Evolutionary conservation across 2,113 vertebrate species (phyloP), one percentile per base, ranked within the genome.

Genomic region (Montifringilla adamsi): DNA sequence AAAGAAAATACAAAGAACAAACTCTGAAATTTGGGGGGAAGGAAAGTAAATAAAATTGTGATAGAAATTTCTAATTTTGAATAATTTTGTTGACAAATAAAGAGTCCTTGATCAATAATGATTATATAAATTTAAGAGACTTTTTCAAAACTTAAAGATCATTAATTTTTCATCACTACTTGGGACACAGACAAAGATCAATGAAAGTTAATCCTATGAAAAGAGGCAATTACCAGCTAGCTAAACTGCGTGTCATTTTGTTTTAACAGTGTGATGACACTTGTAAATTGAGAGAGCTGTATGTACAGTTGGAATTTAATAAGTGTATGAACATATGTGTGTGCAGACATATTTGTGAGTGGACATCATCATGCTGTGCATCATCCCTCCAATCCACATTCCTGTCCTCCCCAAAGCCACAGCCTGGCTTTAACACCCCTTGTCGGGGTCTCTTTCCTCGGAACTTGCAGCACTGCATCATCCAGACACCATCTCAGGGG

Each of bases 361-460:
- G 52, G 64, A 6, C 44, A 4, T 6, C 9, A 8, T 8, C 30
- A 31, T 31, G 30, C 30, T 31, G 52, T 12, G 12, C 30, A 31
- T 31, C 60, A 49, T 1, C 9, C 41, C 22, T 41, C 13, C 8
- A 2, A 1, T 10, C n/a, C 1, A 3, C 24, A 10, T 30, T 47
- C 39, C 72, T 26, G 35, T 24, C 31, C 13, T 52, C 55, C 20
- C 50, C 46, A 56, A 17, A 37, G 11, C 67, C 37, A 26, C 37
- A 9, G 47, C 43, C 44, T 12, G 92, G 7, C 68, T 77, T 69
- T 23, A 19, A 9, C 35, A 17, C 11, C 21, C n/a, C 43, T 49
- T 0, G 24, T 35, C 15, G 3, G 39, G 11, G 16, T 43, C 44
- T 49, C 75, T 47, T 22, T 19, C 26, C 79, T 21, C 12, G 23